These are phyloP conservation scores for Thripadectes ignobilis DNA, from an alignment of 2,797 vertebrate genomes.

Conservation along the genomic window DNA sequence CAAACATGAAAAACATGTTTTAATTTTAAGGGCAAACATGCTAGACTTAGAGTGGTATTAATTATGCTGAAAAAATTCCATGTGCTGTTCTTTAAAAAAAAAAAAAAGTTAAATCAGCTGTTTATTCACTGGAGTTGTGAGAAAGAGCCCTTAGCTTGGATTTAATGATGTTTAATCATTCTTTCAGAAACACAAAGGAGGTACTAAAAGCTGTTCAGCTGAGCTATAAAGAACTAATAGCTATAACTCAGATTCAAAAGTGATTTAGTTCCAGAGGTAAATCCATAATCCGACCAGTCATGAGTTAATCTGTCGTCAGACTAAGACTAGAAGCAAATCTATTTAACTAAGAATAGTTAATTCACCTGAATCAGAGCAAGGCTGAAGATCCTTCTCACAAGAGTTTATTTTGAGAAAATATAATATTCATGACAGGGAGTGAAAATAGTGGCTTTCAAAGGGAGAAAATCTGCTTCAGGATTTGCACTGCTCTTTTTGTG, in stretches of 20 bases:
- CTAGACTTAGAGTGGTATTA: background rate
- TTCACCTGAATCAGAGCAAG: conserved; percentile 26
- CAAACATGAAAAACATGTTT: background rate
- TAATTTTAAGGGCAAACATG: background rate
- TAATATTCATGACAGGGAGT: background rate
- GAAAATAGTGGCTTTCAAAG: background rate
- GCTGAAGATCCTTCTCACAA: background rate
- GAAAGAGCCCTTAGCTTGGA: conserved; percentile 18
- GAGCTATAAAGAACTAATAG: conserved; percentile 36
- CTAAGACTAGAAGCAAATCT: conserved; percentile 52
- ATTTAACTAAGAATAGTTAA: conserved; percentile 62
- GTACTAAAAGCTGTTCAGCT: conserved; percentile 42
- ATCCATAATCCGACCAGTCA: conserved; percentile 52
- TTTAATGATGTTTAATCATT: conserved; percentile 53
- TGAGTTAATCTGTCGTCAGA: conserved; percentile 46
- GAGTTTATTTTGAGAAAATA: background rate
- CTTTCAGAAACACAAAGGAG: conserved; percentile 46
- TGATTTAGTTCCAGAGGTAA: conserved; percentile 55
- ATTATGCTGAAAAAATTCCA: background rate
- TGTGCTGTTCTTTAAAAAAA: background rate
- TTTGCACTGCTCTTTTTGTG: background rate
- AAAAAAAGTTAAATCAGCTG: background rate
- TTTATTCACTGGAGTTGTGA: conserved; percentile 24
- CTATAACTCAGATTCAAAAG: conserved; percentile 46
- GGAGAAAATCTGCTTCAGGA: background rate